Percentiles rank a stretch among this genome's conserved stretches.
phyloP scores from a whole-genome alignment of 2,113 vertebrate species.

The Malurus elegans region DNA sequence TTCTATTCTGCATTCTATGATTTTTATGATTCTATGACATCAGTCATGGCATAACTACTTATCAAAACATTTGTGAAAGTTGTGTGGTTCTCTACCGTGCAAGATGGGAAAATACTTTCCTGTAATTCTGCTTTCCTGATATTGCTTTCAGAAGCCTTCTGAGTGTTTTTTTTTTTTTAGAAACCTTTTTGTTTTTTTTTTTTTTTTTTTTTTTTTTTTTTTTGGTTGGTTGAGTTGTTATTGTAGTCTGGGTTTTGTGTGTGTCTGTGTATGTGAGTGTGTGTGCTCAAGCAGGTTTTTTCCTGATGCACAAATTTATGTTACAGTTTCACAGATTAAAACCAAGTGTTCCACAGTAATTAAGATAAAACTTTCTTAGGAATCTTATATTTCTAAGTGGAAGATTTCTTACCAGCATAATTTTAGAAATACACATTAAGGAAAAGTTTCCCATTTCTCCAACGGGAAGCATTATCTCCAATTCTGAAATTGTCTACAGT shows the following conservation, averaged over 20 bases:
- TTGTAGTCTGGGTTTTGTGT: neutral
- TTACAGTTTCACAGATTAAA: neutral
- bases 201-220: neutral
- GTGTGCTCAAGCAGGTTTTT: fast-evolving
- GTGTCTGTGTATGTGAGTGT: neutral
- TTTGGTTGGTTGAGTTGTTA: neutral
- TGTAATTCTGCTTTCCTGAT: neutral
- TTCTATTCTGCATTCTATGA: neutral
- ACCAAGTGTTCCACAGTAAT: neutral
- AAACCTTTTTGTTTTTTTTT: neutral
- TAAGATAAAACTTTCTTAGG: neutral
- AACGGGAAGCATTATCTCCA: neutral
- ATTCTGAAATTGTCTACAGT: neutral
- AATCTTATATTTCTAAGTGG: neutral
- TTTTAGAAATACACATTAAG: neutral
- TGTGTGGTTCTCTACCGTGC: neutral
- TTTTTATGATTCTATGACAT: neutral
- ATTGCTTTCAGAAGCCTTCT: neutral
- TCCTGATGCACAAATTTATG: neutral
- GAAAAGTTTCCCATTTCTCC: neutral
- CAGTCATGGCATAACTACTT: neutral
- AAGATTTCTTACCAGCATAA: neutral
- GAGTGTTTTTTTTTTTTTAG: neutral
- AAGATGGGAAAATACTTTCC: neutral
- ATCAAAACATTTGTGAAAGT: neutral